Evolutionary conservation across 1,140 invertebrate species (phyloP).

Genomic region (Leptinotarsa lineolata): DNA sequence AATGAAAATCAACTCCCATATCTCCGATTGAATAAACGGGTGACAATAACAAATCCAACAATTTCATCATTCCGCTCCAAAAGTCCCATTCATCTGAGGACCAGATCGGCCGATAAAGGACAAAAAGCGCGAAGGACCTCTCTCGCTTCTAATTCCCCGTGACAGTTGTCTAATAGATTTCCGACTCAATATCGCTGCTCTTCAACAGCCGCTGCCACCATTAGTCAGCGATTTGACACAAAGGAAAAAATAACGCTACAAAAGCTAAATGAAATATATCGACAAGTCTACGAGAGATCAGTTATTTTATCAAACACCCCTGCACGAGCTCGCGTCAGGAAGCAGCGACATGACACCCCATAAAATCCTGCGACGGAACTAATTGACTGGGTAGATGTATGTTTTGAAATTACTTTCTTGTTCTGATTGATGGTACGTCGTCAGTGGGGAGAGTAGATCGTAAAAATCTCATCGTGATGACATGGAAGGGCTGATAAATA

Average conservation of each 20-base stretch:
- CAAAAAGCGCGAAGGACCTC: background rate
- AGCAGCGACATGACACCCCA: no score
- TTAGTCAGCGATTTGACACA: slow-evolving; percentile 1
- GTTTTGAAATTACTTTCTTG: no score
- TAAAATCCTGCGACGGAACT: no score
- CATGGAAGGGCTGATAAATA: no score
- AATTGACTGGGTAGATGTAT: no score
- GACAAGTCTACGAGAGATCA: background rate
- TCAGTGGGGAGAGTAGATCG: no score
- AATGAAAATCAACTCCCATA: no score
- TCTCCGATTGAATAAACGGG: no score
- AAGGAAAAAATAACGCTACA: background rate
- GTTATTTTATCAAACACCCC: no score
- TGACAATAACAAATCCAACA: background rate
- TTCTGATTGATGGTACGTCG: no score
- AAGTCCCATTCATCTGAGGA: background rate
- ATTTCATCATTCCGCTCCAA: background rate
- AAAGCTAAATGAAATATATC: slow-evolving; percentile 4
- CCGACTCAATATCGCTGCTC: slow-evolving; percentile 1
- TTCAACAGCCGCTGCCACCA: background rate
- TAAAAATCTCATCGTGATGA: no score
- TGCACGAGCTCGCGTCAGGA: no score
- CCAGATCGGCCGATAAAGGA: background rate
- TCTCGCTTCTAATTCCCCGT: background rate
- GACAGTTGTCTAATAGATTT: slow-evolving; percentile 8